These are phyloP conservation scores for Hippocampus barbouri DNA, from an alignment of 2,113 vertebrate species.

Conservation along the genomic window DNA sequence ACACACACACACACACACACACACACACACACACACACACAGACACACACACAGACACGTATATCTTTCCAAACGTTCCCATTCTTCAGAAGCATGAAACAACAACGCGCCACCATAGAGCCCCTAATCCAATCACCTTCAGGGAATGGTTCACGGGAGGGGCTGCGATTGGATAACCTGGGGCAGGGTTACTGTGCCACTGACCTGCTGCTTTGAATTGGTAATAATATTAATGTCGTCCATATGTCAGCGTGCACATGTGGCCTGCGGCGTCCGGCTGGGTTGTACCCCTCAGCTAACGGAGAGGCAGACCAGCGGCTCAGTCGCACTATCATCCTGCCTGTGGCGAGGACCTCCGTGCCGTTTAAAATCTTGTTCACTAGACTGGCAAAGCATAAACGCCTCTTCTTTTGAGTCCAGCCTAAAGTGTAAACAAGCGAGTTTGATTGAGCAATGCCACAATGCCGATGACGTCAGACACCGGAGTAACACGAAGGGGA, in stretches of 20 bases:
- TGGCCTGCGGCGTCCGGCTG: constrained; percentile 28
- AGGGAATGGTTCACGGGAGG: constrained; percentile 41
- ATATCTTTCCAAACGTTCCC: not conserved
- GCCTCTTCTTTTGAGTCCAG: constrained; percentile 23
- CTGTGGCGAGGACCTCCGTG: constrained; percentile 38
- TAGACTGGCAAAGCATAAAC: constrained; percentile 8
- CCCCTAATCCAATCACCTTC: constrained; percentile 65
- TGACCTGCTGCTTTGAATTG: constrained; percentile 66
- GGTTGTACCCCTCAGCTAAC: constrained; percentile 40
- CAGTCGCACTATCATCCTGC: constrained; percentile 43
- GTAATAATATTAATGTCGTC: constrained; percentile 68
- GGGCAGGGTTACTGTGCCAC: constrained; percentile 50
- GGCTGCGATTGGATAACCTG: constrained; percentile 64
- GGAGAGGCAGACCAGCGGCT: constrained; percentile 47
- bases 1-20: too few species aligned
- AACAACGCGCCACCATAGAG: constrained; percentile 30
- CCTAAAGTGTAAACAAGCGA: not conserved
- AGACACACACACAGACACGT: too few species aligned
- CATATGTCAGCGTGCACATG: constrained; percentile 51
- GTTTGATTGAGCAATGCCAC: not conserved
- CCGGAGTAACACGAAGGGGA: not conserved
- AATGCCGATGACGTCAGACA: not conserved
- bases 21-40: too few species aligned
- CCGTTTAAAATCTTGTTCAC: constrained; percentile 39
- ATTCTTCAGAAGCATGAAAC: not conserved